Conservation (phyloP, 2,888 invertebrate species). For the Drosophila aldrichi region DNA sequence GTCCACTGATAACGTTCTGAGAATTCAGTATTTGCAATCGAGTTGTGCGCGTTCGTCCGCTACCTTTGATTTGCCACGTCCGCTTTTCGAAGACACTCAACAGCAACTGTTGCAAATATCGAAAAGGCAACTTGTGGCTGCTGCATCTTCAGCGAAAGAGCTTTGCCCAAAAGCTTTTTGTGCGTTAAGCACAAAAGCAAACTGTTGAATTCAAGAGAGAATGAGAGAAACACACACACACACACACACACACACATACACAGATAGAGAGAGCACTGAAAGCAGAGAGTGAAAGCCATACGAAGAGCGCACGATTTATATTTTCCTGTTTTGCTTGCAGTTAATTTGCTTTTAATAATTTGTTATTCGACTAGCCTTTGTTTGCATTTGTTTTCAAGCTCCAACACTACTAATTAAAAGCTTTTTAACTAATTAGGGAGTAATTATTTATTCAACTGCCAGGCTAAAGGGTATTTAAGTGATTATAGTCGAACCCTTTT, state of each 20-base stretch:
- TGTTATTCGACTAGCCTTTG: not conserved
- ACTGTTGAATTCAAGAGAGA: constrained; percentile 60
- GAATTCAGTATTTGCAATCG: constrained; percentile 19
- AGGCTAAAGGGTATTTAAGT: not conserved
- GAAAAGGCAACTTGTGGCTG: constrained; percentile 80
- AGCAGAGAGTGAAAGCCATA: not conserved
- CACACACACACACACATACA: too few relatives aligned
- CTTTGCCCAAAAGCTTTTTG: constrained; percentile 38
- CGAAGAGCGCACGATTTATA: constrained; percentile 4
- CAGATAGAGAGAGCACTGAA: not conserved
- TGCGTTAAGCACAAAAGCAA: constrained; percentile 54
- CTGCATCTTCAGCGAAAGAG: constrained; percentile 47
- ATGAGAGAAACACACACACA: too few relatives aligned
- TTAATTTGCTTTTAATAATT: constrained; percentile 20
- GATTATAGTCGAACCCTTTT: not conserved
- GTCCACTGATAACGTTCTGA: constrained; percentile 64
- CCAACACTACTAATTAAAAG: constrained; percentile 5
- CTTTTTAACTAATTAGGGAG: constrained; percentile 1
- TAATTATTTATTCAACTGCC: constrained; percentile 3
- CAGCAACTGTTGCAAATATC: constrained; percentile 82
- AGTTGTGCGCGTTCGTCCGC: constrained; percentile 47
- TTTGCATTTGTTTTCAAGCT: constrained; percentile 2
- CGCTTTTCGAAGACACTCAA: constrained; percentile 77
- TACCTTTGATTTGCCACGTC: constrained; percentile 76
- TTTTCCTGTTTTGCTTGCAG: not conserved